A percentile compares a stretch with the other conserved stretches of the same genome.
Evolutionary conservation across 2,888 invertebrate genomes (phyloP).

Genomic region (Girardia tigrina): DNA sequence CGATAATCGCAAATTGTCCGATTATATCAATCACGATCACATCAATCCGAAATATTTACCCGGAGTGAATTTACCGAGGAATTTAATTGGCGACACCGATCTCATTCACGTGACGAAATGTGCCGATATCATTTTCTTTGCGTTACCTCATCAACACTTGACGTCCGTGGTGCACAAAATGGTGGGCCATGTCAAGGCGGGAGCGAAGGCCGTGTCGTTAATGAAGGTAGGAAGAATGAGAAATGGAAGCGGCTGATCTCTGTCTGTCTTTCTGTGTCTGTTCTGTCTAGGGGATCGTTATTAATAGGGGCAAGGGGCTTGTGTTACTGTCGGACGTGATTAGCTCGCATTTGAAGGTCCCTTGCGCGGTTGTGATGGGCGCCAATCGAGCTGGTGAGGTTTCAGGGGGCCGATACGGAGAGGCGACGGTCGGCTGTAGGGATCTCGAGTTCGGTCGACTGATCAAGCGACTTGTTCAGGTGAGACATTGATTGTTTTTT

Average conservation of each 20-base stretch:
- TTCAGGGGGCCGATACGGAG: constrained; percentile 90
- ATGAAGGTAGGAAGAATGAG: constrained; percentile 38
- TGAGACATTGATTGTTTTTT: background rate
- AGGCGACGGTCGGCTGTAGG: constrained; percentile 73
- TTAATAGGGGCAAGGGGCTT: constrained; percentile 49
- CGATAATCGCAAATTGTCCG: constrained; percentile 79
- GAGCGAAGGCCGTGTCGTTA: background rate
- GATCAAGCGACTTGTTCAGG: constrained; percentile 70
- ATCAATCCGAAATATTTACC: constrained; percentile 97
- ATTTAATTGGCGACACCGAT: constrained; percentile 68
- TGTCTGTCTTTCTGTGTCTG: no score
- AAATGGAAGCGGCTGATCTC: constrained; percentile 45
- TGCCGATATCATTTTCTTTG: constrained; percentile 85
- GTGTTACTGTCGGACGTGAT: constrained; percentile 67
- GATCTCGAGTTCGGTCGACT: constrained; percentile 58
- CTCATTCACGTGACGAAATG: constrained; percentile 73
- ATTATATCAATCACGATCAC: constrained; percentile 89
- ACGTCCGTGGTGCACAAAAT: background rate
- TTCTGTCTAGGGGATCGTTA: background rate
- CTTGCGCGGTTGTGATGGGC: constrained; percentile 89
- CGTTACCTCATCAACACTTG: constrained; percentile 69
- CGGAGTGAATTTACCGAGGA: constrained; percentile 75
- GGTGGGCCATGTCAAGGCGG: background rate
- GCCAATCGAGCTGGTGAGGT: constrained; percentile 95
- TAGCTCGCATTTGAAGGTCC: constrained; percentile 64